Evolutionary conservation across 2,797 vertebrate genomes (phyloP).

Genomic region (Hemitrygon akajei): DNA sequence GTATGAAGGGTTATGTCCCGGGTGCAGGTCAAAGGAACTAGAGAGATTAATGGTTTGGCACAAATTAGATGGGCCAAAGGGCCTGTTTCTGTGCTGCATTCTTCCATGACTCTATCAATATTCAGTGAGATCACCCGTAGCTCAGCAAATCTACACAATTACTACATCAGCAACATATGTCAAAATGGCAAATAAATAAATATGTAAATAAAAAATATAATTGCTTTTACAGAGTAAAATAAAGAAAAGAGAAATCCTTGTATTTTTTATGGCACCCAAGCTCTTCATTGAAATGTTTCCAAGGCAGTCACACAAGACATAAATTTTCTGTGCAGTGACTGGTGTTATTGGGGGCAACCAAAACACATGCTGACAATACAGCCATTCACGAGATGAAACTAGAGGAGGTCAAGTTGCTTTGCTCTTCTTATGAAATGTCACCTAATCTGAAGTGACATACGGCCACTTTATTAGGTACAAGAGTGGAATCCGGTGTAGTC

Average conservation of each 20-base stretch:
- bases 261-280: background rate
- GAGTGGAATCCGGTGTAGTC: too few species aligned
- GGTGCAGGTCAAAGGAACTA: too few species aligned
- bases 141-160: background rate
- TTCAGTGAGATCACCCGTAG: background rate
- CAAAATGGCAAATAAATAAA: background rate
- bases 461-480: too few species aligned
- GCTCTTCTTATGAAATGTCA: background rate
- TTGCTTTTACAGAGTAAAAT: background rate
- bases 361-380: background rate
- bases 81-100: too few species aligned
- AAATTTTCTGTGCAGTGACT: background rate
- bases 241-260: background rate
- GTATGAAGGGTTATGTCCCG: too few species aligned
- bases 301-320: background rate
- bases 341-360: background rate
- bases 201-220: background rate
- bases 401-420: background rate
- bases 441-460: background rate
- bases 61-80: too few species aligned
- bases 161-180: background rate
- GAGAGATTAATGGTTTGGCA: too few species aligned
- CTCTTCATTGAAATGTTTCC: background rate
- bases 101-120: background rate
- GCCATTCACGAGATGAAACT: background rate